Conservation (phyloP, 2,797 vertebrate genomes). For the Eidolon dupreanum region DNA sequence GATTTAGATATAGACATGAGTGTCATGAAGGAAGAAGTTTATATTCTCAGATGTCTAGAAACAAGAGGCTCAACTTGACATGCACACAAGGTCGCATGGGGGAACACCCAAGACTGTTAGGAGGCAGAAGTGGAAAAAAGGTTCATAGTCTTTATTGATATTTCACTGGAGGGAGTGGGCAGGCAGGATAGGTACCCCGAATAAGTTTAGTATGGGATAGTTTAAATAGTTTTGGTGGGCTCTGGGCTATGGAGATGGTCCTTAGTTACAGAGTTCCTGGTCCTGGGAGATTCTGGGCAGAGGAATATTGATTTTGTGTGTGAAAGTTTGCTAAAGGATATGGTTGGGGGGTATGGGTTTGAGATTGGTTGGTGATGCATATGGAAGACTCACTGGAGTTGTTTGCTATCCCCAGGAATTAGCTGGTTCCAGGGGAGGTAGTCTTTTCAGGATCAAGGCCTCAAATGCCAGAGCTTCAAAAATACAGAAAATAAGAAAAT, state of each 20-base stretch:
- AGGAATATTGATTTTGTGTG: background rate
- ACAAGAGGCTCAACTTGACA: background rate
- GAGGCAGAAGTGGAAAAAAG: background rate
- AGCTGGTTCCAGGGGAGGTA: background rate
- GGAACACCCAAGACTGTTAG: background rate
- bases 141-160: background rate
- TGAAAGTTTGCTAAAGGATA: background rate
- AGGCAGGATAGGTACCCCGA: background rate
- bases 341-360: background rate
- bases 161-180: background rate
- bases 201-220: background rate
- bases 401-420: background rate
- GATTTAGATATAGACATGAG: background rate
- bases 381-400: background rate
- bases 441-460: background rate
- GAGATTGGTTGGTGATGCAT: background rate
- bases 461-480: background rate
- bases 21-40: background rate
- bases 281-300: background rate
- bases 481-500: background rate
- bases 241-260: background rate
- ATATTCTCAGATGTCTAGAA: background rate
- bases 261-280: background rate
- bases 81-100: accelerated
- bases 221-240: background rate